Percentiles rank a stretch among this genome's conserved stretches.
Evolutionary conservation across 53 echinoderm and acorn worm genomes (phyloP).

Genomic region (Actinopyga echinites): DNA sequence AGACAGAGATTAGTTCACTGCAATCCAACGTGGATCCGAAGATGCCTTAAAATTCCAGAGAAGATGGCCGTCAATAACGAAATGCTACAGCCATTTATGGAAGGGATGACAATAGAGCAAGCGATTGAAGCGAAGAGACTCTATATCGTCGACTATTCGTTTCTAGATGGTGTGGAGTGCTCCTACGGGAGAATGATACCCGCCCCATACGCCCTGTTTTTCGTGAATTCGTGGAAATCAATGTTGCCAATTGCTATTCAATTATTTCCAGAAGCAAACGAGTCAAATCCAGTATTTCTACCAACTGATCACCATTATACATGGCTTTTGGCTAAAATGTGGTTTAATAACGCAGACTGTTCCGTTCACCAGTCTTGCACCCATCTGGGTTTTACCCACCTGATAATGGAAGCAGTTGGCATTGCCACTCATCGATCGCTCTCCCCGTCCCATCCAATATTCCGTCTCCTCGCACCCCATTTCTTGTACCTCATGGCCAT

Average conservation of each 20-base stretch:
- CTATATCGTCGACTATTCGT: conserved; percentile 67
- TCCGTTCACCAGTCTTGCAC: conserved; percentile 81
- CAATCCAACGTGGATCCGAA: conserved; percentile 25
- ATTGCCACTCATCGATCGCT: conserved; percentile 76
- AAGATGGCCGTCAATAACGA: conserved; percentile 71
- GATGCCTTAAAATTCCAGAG: conserved; percentile 10
- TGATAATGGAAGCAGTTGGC: conserved; percentile 82
- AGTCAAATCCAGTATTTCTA: conserved; percentile 60
- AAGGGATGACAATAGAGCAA: conserved; percentile 62
- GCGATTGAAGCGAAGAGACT: conserved; percentile 64
- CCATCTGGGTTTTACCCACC: conserved; percentile 90
- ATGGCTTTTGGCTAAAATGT: conserved; percentile 93
- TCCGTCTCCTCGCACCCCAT: conserved; percentile 87
- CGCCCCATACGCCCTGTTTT: conserved; percentile 24
- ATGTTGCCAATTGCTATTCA: conserved; percentile 33
- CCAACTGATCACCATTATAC: conserved; percentile 82
- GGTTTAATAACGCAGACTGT: conserved; percentile 88
- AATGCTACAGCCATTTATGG: conserved; percentile 63
- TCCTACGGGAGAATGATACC: conserved; percentile 51
- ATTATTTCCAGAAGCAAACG: conserved; percentile 4
- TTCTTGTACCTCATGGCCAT: conserved; percentile 91
- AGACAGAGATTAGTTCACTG: conserved; percentile 26
- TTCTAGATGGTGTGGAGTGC: conserved; percentile 59
- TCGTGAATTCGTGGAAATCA: background rate
- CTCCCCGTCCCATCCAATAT: conserved; percentile 90